Base-by-base conservation (phyloP, 2,888 invertebrate genomes). In the Leptinotarsa rubiginosa region DNA sequence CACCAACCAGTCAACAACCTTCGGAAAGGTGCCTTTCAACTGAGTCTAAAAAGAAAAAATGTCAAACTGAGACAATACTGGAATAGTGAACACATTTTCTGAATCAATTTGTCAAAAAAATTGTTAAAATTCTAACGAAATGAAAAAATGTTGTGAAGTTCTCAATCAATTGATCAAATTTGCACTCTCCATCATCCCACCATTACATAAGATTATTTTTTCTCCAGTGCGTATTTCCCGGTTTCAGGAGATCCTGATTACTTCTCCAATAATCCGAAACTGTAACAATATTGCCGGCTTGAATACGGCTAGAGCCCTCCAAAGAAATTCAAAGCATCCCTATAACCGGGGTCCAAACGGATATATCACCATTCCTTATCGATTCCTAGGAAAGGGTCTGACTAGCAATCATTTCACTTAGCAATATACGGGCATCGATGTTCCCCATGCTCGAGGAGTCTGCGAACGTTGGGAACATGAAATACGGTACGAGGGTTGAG, bases 331-430 rank as follows among this genome's bases (percentile, higher is more conserved):
- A 16, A 20, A 56, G 56, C 56, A 56, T 56, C 13, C 56, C 18
- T 56, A 56, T 56, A 22, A 56, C 56, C 16, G 56, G 22, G 13
- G 15, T 56, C 22, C 56, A 13, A 56, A 20, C 56, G 22, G 25
- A 56, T 56, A 56, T 56, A 56, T 56, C 56, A 56, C 56, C 56
- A 56, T 56, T 56, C 56, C 56, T 13, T 56, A 56, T 56, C 56
- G 56, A 56, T 56, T 56, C 22, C 22, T 22, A 3, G 20, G 22
- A 10, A 25, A 56, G 22, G 56, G 56, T 56, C 56, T 56, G 56
- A 56, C 56, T 56, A 22, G 56, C 56, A 56, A 56, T 56, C 56
- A 56, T 56, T 56, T 56, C 22, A 56, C 56, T 56, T 22, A 22
- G 56, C 13, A 56, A 56, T 56, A 56, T 56, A 56, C 56, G 56